A percentile compares a stretch with the other conserved stretches of the same genome.
Conservation (phyloP, 1,140 invertebrate genomes). For the Cotesia chilonis region DNA sequence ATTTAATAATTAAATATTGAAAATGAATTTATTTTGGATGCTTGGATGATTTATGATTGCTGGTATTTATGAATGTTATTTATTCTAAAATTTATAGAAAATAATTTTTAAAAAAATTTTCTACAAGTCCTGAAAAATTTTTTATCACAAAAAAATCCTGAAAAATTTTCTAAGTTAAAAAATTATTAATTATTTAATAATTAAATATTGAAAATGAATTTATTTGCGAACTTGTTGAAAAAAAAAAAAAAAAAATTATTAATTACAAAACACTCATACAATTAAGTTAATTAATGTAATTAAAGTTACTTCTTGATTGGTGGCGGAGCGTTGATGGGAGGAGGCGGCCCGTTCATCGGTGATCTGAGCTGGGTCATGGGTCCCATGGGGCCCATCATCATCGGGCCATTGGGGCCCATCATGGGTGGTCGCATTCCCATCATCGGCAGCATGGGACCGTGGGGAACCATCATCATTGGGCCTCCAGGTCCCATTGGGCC, state of each 20-base stretch:
- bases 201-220: too few species aligned
- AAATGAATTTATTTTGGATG: too few species aligned
- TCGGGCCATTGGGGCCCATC: conserved; percentile 80
- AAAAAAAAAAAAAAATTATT: background rate
- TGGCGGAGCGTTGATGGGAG: conserved; percentile 55
- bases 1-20: too few species aligned
- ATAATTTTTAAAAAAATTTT: too few species aligned
- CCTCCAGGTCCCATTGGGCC: conserved; percentile 70
- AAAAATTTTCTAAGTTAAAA: too few species aligned
- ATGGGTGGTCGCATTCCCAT: conserved; percentile 82
- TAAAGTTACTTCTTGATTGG: conserved; percentile 68
- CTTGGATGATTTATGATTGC: too few species aligned
- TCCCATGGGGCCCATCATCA: conserved; percentile 77
- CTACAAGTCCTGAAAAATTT: too few species aligned
- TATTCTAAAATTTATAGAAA: too few species aligned
- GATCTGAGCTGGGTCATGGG: conserved; percentile 70
- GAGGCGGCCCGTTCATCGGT: conserved; percentile 73
- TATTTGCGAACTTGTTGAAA: background rate
- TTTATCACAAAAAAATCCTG: too few species aligned
- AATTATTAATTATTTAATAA: too few species aligned
- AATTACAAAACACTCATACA: too few species aligned
- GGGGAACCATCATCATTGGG: conserved; percentile 79
- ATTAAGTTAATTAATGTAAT: background rate
- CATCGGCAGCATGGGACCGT: conserved; percentile 81
- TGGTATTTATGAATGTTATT: too few species aligned